These are phyloP conservation scores for Crenuchus spilurus DNA, from an alignment of 2,797 vertebrate genomes.

Conservation along the genomic window DNA sequence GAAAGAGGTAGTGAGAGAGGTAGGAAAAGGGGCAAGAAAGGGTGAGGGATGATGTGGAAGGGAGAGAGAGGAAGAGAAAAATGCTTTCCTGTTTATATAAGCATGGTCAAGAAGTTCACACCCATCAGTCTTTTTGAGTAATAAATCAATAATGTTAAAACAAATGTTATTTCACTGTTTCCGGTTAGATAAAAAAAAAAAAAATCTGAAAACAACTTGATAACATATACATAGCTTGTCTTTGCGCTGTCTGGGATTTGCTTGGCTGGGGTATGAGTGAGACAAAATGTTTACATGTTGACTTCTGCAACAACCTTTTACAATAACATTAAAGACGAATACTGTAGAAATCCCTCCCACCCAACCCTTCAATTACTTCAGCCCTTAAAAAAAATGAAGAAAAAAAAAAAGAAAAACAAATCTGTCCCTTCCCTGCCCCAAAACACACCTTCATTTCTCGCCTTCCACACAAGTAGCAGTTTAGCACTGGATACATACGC, in stretches of 20 bases:
- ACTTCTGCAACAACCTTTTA: conserved; percentile 11
- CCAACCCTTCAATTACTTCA: conserved; percentile 24
- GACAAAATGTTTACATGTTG: conserved; percentile 4
- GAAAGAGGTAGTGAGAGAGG: not conserved
- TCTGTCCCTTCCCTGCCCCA: not conserved
- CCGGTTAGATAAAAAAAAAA: not conserved
- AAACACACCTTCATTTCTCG: conserved; percentile 46
- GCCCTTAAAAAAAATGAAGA: conserved; percentile 25
- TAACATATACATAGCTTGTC: no score
- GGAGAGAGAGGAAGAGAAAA: not conserved
- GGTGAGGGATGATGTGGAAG: not conserved
- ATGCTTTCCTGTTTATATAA: conserved; percentile 28
- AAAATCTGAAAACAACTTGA: not conserved
- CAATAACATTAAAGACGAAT: conserved; percentile 34
- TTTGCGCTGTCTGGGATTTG: not conserved
- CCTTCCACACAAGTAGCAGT: conserved; percentile 62
- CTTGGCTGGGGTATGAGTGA: conserved; percentile 10
- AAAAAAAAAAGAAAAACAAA: not conserved
- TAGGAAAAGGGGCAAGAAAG: not conserved
- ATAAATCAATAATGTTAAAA: not conserved
- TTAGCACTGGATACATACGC: conserved; percentile 64
- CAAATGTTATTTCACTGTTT: not conserved
- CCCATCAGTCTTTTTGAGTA: not conserved
- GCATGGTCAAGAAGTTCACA: conserved; percentile 37
- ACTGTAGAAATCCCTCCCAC: conserved; percentile 16